A percentile compares a stretch with the other conserved stretches of the same genome.
These are phyloP conservation scores for Papilio gigon DNA, from an alignment of 2,888 invertebrate species.

Conservation along the genomic window DNA sequence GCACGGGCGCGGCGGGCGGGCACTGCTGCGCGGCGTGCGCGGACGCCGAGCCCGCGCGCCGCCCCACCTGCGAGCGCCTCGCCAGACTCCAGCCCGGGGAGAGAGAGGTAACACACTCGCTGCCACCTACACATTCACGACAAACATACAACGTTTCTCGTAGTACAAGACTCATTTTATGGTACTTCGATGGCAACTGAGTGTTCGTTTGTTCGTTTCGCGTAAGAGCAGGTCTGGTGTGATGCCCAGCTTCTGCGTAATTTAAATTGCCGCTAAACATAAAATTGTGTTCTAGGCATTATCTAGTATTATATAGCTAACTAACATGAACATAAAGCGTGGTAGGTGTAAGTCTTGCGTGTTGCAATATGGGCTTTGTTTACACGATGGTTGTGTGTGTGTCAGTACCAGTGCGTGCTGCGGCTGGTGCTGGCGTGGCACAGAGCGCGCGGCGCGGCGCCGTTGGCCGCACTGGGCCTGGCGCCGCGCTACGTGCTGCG, in stretches of 20 bases:
- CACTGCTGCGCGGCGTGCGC: slow-evolving; percentile 60
- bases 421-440: slow-evolving; percentile 61
- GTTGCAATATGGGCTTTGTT: no score
- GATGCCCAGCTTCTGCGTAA: no score
- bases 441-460: slow-evolving; percentile 15
- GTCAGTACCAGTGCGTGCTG: slow-evolving; percentile 61
- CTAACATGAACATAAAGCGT: no score
- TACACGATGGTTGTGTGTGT: neutral
- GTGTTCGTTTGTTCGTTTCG: no score
- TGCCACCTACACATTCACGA: neutral
- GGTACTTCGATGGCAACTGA: no score
- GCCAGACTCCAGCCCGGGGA: slow-evolving; percentile 45
- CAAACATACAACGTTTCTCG: neutral
- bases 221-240: no score
- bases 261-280: no score
- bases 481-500: slow-evolving; percentile 51
- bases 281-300: no score
- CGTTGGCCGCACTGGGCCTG: slow-evolving; percentile 50
- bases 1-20: slow-evolving; percentile 19
- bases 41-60: slow-evolving; percentile 47
- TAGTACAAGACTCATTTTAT: neutral
- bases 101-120: slow-evolving; percentile 53
- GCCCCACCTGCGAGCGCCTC: slow-evolving; percentile 55
- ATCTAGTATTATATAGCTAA: no score
- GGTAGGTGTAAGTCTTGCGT: neutral